Percentiles rank a stretch among this genome's conserved stretches.
Conservation (phyloP, 2,888 invertebrate genomes). For the Tipula lateralis region DNA sequence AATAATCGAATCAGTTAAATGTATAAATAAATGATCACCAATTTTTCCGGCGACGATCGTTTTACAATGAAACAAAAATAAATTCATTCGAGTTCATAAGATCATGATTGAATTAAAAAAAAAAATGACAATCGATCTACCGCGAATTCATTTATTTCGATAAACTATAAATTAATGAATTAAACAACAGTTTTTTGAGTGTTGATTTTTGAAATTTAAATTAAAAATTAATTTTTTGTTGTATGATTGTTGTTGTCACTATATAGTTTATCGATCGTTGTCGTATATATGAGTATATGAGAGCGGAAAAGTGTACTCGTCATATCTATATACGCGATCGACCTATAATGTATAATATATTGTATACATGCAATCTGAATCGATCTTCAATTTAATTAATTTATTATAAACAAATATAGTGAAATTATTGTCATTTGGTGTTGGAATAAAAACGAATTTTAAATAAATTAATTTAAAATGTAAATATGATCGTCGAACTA, state of each 20-base stretch:
- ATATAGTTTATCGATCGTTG: neutral
- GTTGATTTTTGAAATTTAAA: slow-evolving; percentile 11
- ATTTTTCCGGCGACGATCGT: neutral
- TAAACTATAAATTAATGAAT: neutral
- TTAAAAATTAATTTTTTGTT: neutral
- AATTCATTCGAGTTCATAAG: neutral
- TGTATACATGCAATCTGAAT: neutral
- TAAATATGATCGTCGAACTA: neutral
- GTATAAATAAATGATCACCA: neutral
- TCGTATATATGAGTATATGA: neutral
- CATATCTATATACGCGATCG: neutral
- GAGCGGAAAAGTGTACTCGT: neutral
- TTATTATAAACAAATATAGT: neutral
- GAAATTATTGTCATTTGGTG: neutral
- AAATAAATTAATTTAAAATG: neutral
- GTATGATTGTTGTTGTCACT: neutral
- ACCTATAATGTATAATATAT: neutral
- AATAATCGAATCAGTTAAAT: neutral
- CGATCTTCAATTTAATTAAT: neutral
- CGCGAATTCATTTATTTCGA: neutral
- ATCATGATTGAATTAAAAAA: neutral
- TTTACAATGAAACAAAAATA: neutral
- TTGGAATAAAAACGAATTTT: neutral
- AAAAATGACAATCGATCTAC: neutral
- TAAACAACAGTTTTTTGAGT: neutral